Percentiles rank a stretch among this genome's conserved stretches.
phyloP scores from a whole-genome alignment of 2,113 vertebrate genomes.

The Enhydra lutris region DNA sequence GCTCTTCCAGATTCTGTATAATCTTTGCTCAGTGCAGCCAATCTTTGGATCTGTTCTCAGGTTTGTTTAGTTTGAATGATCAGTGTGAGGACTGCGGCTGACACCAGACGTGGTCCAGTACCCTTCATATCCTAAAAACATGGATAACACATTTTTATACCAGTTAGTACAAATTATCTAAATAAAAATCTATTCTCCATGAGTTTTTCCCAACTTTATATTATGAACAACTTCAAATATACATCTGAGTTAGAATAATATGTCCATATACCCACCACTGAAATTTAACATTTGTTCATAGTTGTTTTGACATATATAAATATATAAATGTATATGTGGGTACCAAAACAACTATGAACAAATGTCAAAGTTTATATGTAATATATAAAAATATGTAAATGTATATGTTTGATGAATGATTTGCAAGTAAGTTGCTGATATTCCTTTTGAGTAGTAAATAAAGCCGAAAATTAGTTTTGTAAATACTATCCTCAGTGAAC shows the following conservation, averaged over 20 bases:
- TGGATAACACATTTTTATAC: not conserved
- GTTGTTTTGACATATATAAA: not conserved
- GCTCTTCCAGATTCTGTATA: not conserved
- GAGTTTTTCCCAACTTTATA: not conserved
- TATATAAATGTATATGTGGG: not conserved
- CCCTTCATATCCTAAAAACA: not conserved
- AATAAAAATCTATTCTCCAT: not conserved
- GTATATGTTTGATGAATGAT: not conserved
- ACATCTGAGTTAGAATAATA: not conserved
- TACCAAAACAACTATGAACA: not conserved
- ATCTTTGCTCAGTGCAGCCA: not conserved
- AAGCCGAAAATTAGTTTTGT: not conserved
- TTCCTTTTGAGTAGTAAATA: not conserved
- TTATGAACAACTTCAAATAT: not conserved
- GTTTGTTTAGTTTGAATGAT: not conserved
- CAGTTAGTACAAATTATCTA: not conserved
- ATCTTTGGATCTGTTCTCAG: not conserved
- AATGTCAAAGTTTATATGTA: not conserved
- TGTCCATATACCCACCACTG: not conserved
- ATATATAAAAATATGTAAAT: not conserved
- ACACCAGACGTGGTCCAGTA: not conserved
- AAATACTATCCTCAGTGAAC: not conserved
- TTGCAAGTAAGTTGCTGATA: not conserved
- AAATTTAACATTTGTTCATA: conserved; percentile 16
- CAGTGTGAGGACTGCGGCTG: not conserved